Evolutionary conservation across 2,888 invertebrate species (phyloP).

Genomic region (Nemapogon koenigi): DNA sequence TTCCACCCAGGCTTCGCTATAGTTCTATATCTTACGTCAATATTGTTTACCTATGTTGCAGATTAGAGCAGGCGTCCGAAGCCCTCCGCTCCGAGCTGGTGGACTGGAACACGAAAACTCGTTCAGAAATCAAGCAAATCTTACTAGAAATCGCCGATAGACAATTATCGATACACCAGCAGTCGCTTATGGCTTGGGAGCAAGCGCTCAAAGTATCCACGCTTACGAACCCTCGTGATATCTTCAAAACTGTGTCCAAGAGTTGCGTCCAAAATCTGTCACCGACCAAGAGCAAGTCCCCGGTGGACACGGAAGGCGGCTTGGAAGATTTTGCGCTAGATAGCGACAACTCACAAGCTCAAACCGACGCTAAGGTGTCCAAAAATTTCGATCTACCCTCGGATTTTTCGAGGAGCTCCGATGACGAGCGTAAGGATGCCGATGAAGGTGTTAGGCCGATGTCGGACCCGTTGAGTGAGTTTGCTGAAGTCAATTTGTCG

Average conservation of each 20-base stretch:
- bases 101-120: conserved; percentile 48
- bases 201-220: conserved; percentile 34
- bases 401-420: conserved; percentile 9
- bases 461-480: conserved; percentile 19
- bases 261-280: conserved; percentile 44
- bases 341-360: conserved; percentile 24
- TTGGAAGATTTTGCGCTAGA: conserved; percentile 29
- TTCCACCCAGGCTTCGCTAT: no score
- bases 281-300: conserved; percentile 30
- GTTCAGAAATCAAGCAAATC: conserved; percentile 32
- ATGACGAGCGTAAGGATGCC: conserved; percentile 6
- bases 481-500: conserved; percentile 38
- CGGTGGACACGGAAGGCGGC: conserved; percentile 32
- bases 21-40: no score
- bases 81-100: conserved; percentile 43
- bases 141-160: conserved; percentile 39
- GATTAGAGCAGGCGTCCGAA: conserved; percentile 49
- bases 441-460: conserved; percentile 2
- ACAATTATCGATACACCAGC: conserved; percentile 32
- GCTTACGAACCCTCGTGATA: conserved; percentile 28
- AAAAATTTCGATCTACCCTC: no score
- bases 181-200: conserved; percentile 39
- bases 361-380: background rate
- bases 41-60: no score
- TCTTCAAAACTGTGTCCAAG: conserved; percentile 52